Percentiles rank a stretch among this genome's conserved stretches.
phyloP scores from a whole-genome alignment of 1,140 invertebrate genomes.

The Lucilia sericata region DNA sequence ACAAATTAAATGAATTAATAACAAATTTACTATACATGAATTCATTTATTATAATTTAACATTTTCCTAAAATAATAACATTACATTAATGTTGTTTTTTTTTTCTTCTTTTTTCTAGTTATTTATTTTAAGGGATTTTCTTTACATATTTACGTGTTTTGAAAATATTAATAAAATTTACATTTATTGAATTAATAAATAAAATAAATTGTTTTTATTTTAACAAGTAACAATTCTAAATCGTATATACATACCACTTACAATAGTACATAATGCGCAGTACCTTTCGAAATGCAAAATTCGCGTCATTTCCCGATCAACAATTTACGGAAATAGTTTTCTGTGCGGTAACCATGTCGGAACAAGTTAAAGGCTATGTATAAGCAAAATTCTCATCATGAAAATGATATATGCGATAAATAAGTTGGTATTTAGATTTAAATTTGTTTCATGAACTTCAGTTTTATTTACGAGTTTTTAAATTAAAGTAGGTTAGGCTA shows the following conservation, averaged over 20 bases:
- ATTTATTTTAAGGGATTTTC: background rate
- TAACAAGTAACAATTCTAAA: too few relatives aligned
- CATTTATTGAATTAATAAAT: background rate
- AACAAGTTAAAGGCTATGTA: conserved; percentile 99
- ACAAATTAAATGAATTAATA: conserved; percentile 39
- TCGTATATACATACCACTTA: too few relatives aligned
- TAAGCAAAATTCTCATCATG: too few relatives aligned
- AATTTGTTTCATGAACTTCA: too few relatives aligned
- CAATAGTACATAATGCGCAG: too few relatives aligned
- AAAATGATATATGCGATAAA: too few relatives aligned
- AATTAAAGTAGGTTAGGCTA: too few relatives aligned
- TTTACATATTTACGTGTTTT: background rate
- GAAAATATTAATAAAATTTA: background rate
- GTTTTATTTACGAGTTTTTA: too few relatives aligned
- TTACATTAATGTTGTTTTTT: conserved; percentile 13
- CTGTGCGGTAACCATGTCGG: conserved; percentile 95
- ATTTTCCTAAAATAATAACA: background rate
- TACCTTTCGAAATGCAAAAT: too few relatives aligned
- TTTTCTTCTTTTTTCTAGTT: background rate
- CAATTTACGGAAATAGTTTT: conserved; percentile 99
- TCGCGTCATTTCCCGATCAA: conserved; percentile 92
- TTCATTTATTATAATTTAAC: background rate
- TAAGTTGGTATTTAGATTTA: too few relatives aligned
- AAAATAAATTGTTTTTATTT: background rate
- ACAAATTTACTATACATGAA: conserved; percentile 1